Evolutionary conservation across 2,888 invertebrate species (phyloP), one percentile per base, ranked within the genome.

Genomic region (Molorchus minor): DNA sequence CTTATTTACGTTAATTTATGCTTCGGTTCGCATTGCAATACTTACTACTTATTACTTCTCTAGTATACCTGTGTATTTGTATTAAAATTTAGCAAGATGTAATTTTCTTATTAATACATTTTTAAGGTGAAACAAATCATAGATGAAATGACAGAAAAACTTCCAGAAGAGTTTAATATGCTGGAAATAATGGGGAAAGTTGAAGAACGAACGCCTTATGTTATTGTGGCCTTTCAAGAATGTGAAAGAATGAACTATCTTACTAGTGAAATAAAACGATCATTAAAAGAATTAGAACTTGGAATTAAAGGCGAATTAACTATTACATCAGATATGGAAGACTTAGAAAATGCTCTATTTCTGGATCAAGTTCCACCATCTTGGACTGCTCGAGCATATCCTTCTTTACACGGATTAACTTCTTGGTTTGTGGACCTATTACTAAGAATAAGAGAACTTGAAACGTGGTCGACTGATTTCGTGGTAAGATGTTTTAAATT

Each of bases 121-220:
- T 10, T 30, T 71, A 68, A 93, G 92, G 94, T 96, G 10, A 97
- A 97, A 76, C 92, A 93, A 83, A 91, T 95, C 78, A 83, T 98
- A 33, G 98, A 98, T 77, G 97, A 98, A 80, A 94, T 98, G 75
- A 82, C 95, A 76, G 97, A 98, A 79, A 96, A 96, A 78, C 82
- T 98, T 10, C 96, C 97, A 0, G 96, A 96, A 75, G 95, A 96
- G 76, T 98, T 98, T 76, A 96, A 96, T 77, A 96, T 98, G 94
- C 79, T 85, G 0, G 98, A 98, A 79, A 93, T 98, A 62, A 94
- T 94, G 90, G 93, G 92, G 1, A 96, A 96, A 79, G 93, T 94
- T 2, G 97, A 98, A 78, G 97, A 98, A 76, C 85, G 96, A 52
- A 96, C 96, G 0, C 98, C 98, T 0, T 98, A 96, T 76, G 95